A percentile compares a stretch with the other conserved stretches of the same genome.
Conservation (phyloP, 2,888 invertebrate species). For the Acrocera orbiculus region DNA sequence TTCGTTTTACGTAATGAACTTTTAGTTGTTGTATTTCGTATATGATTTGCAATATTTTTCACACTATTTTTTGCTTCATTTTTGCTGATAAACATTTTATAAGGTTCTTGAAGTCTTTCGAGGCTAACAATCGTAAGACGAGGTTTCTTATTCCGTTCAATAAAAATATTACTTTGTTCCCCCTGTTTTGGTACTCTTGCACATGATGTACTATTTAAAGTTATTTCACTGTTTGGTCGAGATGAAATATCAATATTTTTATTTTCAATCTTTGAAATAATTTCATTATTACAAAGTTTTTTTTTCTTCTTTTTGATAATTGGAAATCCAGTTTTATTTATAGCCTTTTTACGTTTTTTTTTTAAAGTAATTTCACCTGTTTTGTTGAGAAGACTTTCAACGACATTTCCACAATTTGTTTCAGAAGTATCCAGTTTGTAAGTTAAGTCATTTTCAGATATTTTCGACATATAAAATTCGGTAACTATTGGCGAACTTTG, state of each 20-base stretch:
- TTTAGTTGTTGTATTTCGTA: not conserved
- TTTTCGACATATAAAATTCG: too few relatives aligned
- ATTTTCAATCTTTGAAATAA: not conserved
- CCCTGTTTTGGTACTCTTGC: slow-evolving; percentile 53
- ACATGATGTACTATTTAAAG: slow-evolving; percentile 23
- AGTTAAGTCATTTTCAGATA: too few relatives aligned
- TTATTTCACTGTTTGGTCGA: not conserved
- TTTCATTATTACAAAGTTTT: slow-evolving; percentile 22
- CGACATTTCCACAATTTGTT: too few relatives aligned
- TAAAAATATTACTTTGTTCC: slow-evolving; percentile 46
- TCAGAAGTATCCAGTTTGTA: too few relatives aligned
- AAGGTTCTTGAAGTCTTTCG: slow-evolving; percentile 36
- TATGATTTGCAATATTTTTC: not conserved
- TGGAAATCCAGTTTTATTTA: slow-evolving; percentile 78
- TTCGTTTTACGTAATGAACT: too few relatives aligned
- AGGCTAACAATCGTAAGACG: slow-evolving; percentile 42
- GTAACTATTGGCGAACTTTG: slow-evolving; percentile 31
- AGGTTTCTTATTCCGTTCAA: slow-evolving; percentile 39
- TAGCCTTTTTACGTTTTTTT: slow-evolving; percentile 52
- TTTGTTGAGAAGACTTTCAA: slow-evolving; percentile 27
- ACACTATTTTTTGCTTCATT: too few relatives aligned
- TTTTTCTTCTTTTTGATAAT: slow-evolving; percentile 68
- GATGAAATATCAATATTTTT: not conserved
- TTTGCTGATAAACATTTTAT: too few relatives aligned
- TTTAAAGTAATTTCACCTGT: slow-evolving; percentile 34